Conservation (phyloP, 2,113 vertebrate species). For the Scartelaos histophorus region DNA sequence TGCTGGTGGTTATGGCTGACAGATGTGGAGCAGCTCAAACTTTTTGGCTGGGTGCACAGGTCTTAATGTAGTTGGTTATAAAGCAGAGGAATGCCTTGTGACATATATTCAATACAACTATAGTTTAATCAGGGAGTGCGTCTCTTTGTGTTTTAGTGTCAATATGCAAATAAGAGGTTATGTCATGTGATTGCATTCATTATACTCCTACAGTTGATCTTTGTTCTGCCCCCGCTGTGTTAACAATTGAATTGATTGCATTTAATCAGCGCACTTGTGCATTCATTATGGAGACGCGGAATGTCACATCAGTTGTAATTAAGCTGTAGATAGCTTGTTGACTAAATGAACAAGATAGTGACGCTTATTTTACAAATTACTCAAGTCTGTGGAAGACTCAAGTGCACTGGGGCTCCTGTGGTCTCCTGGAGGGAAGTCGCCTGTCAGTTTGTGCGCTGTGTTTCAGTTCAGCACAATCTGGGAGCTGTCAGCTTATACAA, state of each 20-base stretch:
- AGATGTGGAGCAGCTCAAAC: conserved; percentile 10
- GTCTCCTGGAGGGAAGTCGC: conserved; percentile 8
- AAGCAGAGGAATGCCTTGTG: neutral
- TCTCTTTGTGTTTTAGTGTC: conserved; percentile 31
- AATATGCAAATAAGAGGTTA: conserved; percentile 57
- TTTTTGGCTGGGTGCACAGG: neutral
- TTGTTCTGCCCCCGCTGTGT: conserved; percentile 60
- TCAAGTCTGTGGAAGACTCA: conserved; percentile 18
- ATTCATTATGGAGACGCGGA: conserved; percentile 67
- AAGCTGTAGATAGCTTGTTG: conserved; percentile 60
- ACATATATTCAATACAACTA: conserved; percentile 12
- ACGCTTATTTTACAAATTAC: conserved; percentile 40
- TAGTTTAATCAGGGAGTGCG: conserved; percentile 32
- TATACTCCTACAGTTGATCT: conserved; percentile 63
- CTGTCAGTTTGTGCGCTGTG: conserved; percentile 4
- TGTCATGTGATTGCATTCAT: conserved; percentile 68
- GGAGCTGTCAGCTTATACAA: conserved; percentile 27
- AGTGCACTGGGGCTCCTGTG: conserved; percentile 13
- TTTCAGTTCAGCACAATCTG: neutral
- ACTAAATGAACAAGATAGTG: conserved; percentile 47
- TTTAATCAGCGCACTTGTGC: conserved; percentile 73
- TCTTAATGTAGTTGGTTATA: neutral
- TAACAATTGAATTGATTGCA: conserved; percentile 72
- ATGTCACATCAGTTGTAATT: conserved; percentile 68
- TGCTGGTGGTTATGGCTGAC: neutral